Conservation (phyloP, 2,797 vertebrate genomes). For the Molossus alvarezi region DNA sequence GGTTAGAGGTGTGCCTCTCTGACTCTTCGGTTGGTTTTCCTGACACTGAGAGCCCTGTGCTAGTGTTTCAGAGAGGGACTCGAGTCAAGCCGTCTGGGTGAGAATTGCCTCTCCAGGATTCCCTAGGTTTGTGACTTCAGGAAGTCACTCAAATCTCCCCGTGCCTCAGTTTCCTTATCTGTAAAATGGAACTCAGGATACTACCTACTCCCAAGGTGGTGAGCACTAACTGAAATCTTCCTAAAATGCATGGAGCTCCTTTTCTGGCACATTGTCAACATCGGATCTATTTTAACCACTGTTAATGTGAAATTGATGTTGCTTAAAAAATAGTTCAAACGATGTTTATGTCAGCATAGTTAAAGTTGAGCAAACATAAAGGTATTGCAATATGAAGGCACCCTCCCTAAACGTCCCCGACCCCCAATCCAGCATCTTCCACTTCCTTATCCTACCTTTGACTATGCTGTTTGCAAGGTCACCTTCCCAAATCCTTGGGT, state of each 20-base stretch:
- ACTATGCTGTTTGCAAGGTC: not conserved
- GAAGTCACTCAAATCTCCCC: not conserved
- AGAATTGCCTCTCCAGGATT: accelerated
- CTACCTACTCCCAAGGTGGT: not conserved
- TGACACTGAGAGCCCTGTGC: not conserved
- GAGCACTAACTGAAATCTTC: not conserved
- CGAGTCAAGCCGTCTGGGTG: no score
- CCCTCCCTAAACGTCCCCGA: accelerated
- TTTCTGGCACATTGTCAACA: not conserved
- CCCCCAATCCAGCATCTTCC: not conserved
- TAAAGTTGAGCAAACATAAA: not conserved
- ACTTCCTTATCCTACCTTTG: not conserved
- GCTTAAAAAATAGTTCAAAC: not conserved
- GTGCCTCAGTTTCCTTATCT: constrained; percentile 1
- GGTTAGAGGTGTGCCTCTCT: not conserved
- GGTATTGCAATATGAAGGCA: not conserved
- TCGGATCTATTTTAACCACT: not conserved
- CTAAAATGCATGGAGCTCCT: not conserved
- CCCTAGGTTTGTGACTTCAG: not conserved
- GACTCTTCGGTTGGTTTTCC: not conserved
- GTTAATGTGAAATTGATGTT: not conserved
- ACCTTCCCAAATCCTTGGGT: not conserved
- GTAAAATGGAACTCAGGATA: not conserved
- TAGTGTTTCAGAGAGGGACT: not conserved
- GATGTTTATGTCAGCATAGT: not conserved